Evolutionary conservation across 2,113 vertebrate species (phyloP).

Genomic region (Stegostoma tigrinum): DNA sequence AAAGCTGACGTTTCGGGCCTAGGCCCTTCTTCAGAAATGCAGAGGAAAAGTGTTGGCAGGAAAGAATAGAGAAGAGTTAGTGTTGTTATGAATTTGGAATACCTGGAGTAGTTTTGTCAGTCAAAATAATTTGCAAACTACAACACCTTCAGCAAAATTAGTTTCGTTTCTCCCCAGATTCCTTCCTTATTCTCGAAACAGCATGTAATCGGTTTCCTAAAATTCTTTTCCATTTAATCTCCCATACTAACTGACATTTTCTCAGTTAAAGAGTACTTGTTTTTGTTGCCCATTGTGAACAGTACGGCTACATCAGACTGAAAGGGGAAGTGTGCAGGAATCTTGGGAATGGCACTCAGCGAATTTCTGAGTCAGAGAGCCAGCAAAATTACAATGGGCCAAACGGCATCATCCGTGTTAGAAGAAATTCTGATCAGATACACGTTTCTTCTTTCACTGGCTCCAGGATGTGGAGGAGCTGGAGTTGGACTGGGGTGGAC

Average conservation of each 20-base stretch:
- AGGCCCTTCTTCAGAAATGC: too few species aligned
- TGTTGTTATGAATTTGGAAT: not conserved
- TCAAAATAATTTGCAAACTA: not conserved
- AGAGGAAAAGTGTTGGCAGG: not conserved
- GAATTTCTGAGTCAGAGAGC: too few species aligned
- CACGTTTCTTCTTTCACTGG: not conserved
- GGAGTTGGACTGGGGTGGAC: too few species aligned
- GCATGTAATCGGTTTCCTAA: not conserved
- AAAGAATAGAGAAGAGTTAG: not conserved
- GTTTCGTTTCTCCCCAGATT: not conserved
- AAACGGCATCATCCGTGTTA: too few species aligned
- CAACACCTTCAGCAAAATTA: not conserved
- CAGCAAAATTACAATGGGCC: too few species aligned
- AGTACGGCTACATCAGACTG: not conserved
- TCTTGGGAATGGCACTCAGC: too few species aligned
- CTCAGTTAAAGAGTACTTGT: not conserved
- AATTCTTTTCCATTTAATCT: not conserved
- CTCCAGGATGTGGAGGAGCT: not conserved
- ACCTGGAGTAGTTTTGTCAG: not conserved
- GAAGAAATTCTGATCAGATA: too few species aligned
- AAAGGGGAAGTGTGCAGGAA: too few species aligned
- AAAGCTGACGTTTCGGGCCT: too few species aligned
- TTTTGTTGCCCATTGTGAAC: not conserved
- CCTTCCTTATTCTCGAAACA: not conserved
- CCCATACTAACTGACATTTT: not conserved